A percentile compares a stretch with the other conserved stretches of the same genome.
Conservation (phyloP, 1,140 invertebrate genomes). For the Meloidogyne hapla region DNA sequence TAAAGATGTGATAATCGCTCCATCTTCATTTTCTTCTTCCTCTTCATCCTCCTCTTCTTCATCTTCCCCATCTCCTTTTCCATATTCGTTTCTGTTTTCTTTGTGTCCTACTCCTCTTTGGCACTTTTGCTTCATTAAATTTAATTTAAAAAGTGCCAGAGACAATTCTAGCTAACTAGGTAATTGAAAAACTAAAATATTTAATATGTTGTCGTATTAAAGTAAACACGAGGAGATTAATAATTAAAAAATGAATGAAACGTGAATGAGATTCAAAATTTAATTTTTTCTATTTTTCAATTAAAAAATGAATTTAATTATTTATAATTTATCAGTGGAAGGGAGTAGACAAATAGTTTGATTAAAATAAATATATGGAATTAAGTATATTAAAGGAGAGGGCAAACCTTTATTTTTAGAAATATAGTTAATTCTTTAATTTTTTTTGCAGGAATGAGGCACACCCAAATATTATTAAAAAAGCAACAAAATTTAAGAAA, state of each 20-base stretch:
- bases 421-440: background rate
- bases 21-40: background rate
- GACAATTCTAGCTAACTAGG: background rate
- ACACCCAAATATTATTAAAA: background rate
- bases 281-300: too few species aligned
- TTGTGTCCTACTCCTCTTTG: background rate
- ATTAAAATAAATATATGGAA: background rate
- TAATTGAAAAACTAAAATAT: too few species aligned
- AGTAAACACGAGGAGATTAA: too few species aligned
- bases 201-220: too few species aligned
- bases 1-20: background rate
- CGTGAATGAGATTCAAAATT: too few species aligned
- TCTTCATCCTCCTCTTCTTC: constrained; percentile 7
- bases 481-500: background rate
- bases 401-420: background rate
- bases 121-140: background rate
- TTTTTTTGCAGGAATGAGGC: background rate
- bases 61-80: background rate
- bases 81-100: constrained; percentile 12
- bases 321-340: background rate
- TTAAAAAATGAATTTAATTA: background rate
- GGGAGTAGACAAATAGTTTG: background rate
- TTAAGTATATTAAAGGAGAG: too few species aligned
- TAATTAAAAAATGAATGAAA: too few species aligned
- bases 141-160: background rate